These are phyloP conservation scores for Aradophagus sp. DNA, from an alignment of 1,140 invertebrate genomes.

Conservation along the genomic window DNA sequence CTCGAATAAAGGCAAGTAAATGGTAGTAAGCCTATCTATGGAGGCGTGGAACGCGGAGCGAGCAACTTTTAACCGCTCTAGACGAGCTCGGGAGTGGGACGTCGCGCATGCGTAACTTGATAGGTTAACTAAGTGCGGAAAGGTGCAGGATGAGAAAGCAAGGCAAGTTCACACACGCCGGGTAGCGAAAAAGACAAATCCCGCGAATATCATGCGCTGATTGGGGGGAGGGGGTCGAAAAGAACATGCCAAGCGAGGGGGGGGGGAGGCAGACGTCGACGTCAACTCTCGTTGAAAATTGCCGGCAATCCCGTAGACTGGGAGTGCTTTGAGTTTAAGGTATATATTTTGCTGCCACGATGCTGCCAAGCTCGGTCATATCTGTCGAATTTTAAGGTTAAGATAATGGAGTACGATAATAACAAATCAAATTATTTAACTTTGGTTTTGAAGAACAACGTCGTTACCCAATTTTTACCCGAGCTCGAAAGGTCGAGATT, in stretches of 20 bases:
- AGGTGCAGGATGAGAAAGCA: constrained; percentile 31
- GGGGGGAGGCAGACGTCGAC: constrained; percentile 24
- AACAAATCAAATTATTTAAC: too few species aligned
- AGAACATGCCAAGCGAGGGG: constrained; percentile 26
- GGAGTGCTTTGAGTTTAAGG: constrained; percentile 9
- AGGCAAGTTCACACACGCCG: constrained; percentile 12
- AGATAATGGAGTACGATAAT: too few species aligned
- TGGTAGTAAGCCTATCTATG: constrained; percentile 66
- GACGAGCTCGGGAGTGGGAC: constrained; percentile 60
- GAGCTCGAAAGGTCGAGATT: too few species aligned
- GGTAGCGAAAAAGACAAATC: constrained; percentile 25
- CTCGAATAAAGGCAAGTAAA: too few species aligned
- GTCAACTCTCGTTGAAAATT: constrained; percentile 27
- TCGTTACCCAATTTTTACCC: too few species aligned
- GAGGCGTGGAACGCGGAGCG: constrained; percentile 68
- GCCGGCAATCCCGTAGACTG: constrained; percentile 10
- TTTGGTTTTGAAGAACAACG: too few species aligned
- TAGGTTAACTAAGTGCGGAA: constrained; percentile 45
- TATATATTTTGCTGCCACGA: too few species aligned
- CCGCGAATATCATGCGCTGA: constrained; percentile 30
- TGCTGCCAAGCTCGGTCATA: too few species aligned
- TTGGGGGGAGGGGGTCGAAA: neutral
- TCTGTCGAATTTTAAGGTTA: too few species aligned
- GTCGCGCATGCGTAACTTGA: constrained; percentile 61
- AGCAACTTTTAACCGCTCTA: constrained; percentile 42